Evolutionary conservation across 2,113 vertebrate genomes (phyloP), one percentile per base, ranked within the genome.

Genomic region (Datnioides undecimradiatus): DNA sequence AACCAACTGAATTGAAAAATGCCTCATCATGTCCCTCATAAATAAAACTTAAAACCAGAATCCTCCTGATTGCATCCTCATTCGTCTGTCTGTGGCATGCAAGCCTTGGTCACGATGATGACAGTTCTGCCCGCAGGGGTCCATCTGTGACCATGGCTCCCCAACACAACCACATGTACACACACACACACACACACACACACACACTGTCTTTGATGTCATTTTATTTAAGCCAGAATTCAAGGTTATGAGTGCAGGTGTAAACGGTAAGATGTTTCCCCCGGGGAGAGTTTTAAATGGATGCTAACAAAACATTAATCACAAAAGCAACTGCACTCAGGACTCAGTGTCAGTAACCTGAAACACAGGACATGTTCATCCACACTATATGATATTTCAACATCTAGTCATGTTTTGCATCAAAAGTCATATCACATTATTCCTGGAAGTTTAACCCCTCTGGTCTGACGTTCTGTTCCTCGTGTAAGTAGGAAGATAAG

Each of bases 211-310:
- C 27, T 73, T 52, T 77, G 40, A 66, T 86, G 46, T 59, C 83
- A 38, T 89, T 84, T 73, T 43, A 86, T 84, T 73, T 83, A 75
- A 38, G 45, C 34, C 69, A 64, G 40, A 48, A 48, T 85, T 74
- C 60, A 88, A 84, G 87, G 82, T 89, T 79, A 76, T 48, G n/a
- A 73, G 64, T 80, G 49, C 72, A 86, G 86, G 76, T 83, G 80
- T 76, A 73, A 81, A 71, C 59, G 68, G 48, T 25, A 19, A 19
- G 23, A 74, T 21, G 31, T 66, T 73, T 16, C 65, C 64, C 14
- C 45, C 29, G 41, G 34, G 75, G 21, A 66, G 45, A 57, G 36
- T 0, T 76, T 29, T 70, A 79, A 90, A 84, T 88, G 87, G 72
- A 84, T 45, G 2, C 57, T 49, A 62, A 66, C 34, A 76, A 68